phyloP scores from a whole-genome alignment of 2,113 vertebrate genomes.

The Cervus canadensis region DNA sequence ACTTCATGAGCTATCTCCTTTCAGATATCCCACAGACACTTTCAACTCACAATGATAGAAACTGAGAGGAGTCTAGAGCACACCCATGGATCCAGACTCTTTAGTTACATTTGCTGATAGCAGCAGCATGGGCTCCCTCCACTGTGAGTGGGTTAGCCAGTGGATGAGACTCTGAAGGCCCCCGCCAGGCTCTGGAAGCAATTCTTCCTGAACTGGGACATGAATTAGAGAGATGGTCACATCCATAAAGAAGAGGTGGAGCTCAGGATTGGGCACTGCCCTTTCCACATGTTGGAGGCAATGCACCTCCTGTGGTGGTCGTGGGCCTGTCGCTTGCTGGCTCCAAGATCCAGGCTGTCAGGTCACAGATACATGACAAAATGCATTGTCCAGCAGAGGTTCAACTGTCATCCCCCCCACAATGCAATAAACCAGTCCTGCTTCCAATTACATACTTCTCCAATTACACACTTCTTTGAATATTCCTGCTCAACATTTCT shows the following conservation, averaged over 20 bases:
- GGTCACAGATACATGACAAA: background rate
- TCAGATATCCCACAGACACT: background rate
- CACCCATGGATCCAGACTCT: background rate
- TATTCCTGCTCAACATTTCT: background rate
- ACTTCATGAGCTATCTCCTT: background rate
- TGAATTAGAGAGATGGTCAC: background rate
- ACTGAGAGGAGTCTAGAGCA: background rate
- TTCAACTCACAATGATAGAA: background rate
- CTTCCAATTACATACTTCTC: background rate
- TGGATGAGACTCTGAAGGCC: background rate
- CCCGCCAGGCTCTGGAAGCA: background rate
- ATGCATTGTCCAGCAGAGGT: background rate
- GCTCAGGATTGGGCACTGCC: background rate
- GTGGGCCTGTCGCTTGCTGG: background rate
- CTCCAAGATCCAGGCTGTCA: background rate
- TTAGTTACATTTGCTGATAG: background rate
- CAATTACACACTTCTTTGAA: background rate
- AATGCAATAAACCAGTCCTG: background rate
- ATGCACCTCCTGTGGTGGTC: background rate
- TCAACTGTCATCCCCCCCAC: background rate
- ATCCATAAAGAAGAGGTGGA: background rate
- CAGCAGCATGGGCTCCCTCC: background rate
- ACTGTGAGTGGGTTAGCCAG: background rate
- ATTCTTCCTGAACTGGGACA: background rate
- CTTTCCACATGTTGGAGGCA: background rate